Evolutionary conservation across 1,140 invertebrate species (phyloP).

Genomic region (Rhopalosiphum padi): DNA sequence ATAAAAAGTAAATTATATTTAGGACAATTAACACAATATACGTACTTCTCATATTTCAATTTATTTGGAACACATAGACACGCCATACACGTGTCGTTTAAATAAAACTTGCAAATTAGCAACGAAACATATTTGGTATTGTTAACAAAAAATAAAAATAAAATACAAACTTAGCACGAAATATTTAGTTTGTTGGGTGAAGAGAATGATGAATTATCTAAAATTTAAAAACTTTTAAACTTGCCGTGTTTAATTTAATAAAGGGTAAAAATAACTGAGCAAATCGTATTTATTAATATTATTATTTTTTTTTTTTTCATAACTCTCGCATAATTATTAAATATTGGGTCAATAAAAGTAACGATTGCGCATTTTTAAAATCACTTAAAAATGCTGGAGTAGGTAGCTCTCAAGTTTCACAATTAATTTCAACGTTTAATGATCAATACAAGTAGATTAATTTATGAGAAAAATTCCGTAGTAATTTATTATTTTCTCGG

Average conservation of each 20-base stretch:
- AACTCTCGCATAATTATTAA: not conserved
- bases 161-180: not conserved
- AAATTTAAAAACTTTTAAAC: not conserved
- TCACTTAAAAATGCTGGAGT: not conserved
- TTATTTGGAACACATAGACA: not conserved
- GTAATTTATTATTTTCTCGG: not conserved
- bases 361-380: not conserved
- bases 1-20: not conserved
- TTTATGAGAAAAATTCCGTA: not conserved
- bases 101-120: not conserved
- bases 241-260: not conserved
- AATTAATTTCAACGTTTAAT: not conserved
- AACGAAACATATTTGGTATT: not conserved
- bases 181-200: not conserved
- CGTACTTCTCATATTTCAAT: not conserved
- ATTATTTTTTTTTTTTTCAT: not conserved
- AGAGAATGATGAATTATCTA: not conserved
- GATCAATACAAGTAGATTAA: not conserved
- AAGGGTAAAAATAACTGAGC: not conserved
- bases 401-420: not conserved
- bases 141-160: not conserved
- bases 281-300: not conserved
- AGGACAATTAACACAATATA: not conserved
- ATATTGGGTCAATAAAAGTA: not conserved
- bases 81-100: no score